Percentiles rank a stretch among this genome's conserved stretches.
Evolutionary conservation across 2,888 invertebrate genomes (phyloP).

Genomic region (Sarcophaga carnaria): DNA sequence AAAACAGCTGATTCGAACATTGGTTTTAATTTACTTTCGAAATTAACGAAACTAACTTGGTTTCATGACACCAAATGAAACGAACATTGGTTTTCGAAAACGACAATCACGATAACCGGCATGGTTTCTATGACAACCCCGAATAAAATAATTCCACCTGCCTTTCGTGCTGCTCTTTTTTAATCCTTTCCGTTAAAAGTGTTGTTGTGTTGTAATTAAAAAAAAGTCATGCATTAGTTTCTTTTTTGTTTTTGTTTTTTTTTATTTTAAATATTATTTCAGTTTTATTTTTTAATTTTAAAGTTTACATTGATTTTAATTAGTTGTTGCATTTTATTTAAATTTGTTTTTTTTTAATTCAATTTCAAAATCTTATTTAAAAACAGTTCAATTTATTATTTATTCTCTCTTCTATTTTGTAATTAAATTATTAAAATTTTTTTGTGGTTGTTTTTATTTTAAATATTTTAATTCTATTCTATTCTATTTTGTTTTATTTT

Average conservation of each 20-base stretch:
- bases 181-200: too few relatives aligned
- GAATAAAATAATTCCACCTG: too few relatives aligned
- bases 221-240: neutral
- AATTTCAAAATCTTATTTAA: slow-evolving; percentile 59
- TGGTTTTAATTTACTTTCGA: too few relatives aligned
- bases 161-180: neutral
- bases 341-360: slow-evolving; percentile 27
- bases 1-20: too few relatives aligned
- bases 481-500: neutral
- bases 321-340: neutral
- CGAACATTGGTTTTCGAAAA: too few relatives aligned
- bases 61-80: too few relatives aligned
- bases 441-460: slow-evolving; percentile 12
- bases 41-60: too few relatives aligned
- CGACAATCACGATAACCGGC: too few relatives aligned
- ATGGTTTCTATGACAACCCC: too few relatives aligned
- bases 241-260: slow-evolving; percentile 31
- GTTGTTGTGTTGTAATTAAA: too few relatives aligned
- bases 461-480: slow-evolving; percentile 1
- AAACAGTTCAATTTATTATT: slow-evolving; percentile 47
- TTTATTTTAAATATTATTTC: slow-evolving; percentile 24
- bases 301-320: slow-evolving; percentile 60
- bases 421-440: neutral
- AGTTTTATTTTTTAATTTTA: slow-evolving; percentile 34
- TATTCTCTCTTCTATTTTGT: slow-evolving; percentile 10